phyloP scores from a whole-genome alignment of 2,888 invertebrate genomes.

The Brachypterus glaber region DNA sequence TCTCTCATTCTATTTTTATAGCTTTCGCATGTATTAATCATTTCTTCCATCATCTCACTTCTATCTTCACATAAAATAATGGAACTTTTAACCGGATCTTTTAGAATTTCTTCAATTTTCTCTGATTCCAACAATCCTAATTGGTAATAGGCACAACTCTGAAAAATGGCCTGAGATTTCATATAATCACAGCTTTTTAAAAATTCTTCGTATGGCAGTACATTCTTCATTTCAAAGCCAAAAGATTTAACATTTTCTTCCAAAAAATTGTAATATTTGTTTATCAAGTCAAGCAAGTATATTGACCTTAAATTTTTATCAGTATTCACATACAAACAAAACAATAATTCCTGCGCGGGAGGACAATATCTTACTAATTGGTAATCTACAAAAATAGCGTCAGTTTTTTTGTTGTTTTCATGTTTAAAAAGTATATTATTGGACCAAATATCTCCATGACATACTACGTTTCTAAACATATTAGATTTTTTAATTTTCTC shows the following conservation, averaged over 20 bases:
- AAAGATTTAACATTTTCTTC: slow-evolving; percentile 18
- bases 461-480: slow-evolving; percentile 36
- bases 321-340: slow-evolving; percentile 24
- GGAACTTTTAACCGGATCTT: too few relatives aligned
- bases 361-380: slow-evolving; percentile 46
- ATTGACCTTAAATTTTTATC: slow-evolving; percentile 19
- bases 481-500: slow-evolving; percentile 33
- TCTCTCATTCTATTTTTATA: too few relatives aligned
- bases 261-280: slow-evolving; percentile 24
- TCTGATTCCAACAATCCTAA: too few relatives aligned
- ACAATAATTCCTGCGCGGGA: slow-evolving; percentile 52
- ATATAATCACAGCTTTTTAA: slow-evolving; percentile 22
- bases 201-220: slow-evolving; percentile 23
- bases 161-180: slow-evolving; percentile 19
- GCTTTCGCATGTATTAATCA: too few relatives aligned
- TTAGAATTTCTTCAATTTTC: too few relatives aligned
- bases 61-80: too few relatives aligned
- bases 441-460: slow-evolving; percentile 33
- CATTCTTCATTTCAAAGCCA: slow-evolving; percentile 17
- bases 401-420: slow-evolving; percentile 17
- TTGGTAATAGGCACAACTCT: too few relatives aligned
- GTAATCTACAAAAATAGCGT: slow-evolving; percentile 32
- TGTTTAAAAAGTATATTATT: slow-evolving; percentile 31
- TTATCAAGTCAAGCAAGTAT: slow-evolving; percentile 18
- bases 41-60: too few relatives aligned